These are phyloP conservation scores for Calypte anna DNA, from an alignment of 2,113 vertebrate genomes.

Conservation along the genomic window DNA sequence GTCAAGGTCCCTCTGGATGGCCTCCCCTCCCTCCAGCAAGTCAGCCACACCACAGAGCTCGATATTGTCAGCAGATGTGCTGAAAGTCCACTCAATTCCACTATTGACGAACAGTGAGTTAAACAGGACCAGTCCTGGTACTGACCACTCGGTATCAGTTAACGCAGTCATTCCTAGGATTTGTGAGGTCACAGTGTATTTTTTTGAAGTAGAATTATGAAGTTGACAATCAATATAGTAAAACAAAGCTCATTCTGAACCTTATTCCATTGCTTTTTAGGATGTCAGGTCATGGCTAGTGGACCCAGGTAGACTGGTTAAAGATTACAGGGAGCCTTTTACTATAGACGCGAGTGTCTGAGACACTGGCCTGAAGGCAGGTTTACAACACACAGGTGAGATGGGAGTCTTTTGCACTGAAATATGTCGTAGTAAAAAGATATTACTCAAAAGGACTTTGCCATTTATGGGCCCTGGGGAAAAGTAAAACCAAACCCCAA, in stretches of 20 bases:
- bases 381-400: not conserved
- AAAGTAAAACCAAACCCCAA: not conserved
- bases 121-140: too few relatives aligned
- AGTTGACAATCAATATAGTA: not conserved
- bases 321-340: not conserved
- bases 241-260: not conserved
- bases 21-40: too few relatives aligned
- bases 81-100: too few relatives aligned
- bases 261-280: not conserved
- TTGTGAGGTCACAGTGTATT: not conserved
- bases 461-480: not conserved
- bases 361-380: not conserved
- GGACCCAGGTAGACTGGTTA: not conserved
- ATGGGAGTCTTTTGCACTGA: not conserved
- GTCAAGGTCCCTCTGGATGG: too few relatives aligned
- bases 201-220: not conserved
- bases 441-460: not conserved
- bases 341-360: not conserved
- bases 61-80: too few relatives aligned
- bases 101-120: too few relatives aligned
- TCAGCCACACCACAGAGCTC: too few relatives aligned
- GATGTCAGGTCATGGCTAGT: not conserved
- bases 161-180: not conserved
- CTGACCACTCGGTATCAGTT: too few relatives aligned
- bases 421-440: not conserved